phyloP scores from a whole-genome alignment of 2,888 invertebrate genomes.

The Trissolcus japonicus region DNA sequence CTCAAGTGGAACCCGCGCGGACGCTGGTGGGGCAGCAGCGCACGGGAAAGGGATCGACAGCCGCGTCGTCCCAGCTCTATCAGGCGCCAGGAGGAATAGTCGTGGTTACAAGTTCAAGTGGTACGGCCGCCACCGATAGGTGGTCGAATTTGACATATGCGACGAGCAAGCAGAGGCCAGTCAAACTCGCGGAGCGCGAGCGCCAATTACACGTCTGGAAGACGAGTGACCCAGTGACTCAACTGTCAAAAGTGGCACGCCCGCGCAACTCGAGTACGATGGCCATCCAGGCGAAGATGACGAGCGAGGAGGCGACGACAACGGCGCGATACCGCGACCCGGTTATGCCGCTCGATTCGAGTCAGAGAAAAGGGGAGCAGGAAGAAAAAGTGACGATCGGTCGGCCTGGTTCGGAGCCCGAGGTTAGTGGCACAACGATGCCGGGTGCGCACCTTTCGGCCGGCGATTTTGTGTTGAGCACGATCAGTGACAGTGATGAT shows the following conservation, averaged over 20 bases:
- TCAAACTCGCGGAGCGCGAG: constrained; percentile 64
- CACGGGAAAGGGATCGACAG: constrained; percentile 58
- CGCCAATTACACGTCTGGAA: constrained; percentile 58
- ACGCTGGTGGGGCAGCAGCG: constrained; percentile 66
- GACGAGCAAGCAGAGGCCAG: constrained; percentile 65
- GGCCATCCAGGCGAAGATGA: constrained; percentile 31
- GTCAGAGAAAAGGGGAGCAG: constrained; percentile 43
- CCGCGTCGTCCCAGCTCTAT: constrained; percentile 37
- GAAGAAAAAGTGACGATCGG: constrained; percentile 47
- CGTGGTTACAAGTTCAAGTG: constrained; percentile 6
- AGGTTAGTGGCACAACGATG: constrained; percentile 51
- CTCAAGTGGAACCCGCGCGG: constrained; percentile 49
- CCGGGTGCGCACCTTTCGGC: constrained; percentile 3
- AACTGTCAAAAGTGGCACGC: constrained; percentile 31
- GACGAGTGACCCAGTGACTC: constrained; percentile 51
- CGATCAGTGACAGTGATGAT: constrained; percentile 42
- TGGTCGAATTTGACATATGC: constrained; percentile 37
- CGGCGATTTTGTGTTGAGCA: constrained; percentile 9
- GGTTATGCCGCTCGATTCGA: constrained; percentile 49
- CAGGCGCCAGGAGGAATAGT: constrained; percentile 53
- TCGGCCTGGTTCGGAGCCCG: constrained; percentile 40
- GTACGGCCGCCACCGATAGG: too few species aligned
- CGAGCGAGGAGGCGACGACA: constrained; percentile 15
- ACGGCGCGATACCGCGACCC: constrained; percentile 7
- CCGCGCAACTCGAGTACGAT: constrained; percentile 23